These are phyloP conservation scores for Brachirus orientalis DNA, from an alignment of 2,113 vertebrate species.

Conservation along the genomic window DNA sequence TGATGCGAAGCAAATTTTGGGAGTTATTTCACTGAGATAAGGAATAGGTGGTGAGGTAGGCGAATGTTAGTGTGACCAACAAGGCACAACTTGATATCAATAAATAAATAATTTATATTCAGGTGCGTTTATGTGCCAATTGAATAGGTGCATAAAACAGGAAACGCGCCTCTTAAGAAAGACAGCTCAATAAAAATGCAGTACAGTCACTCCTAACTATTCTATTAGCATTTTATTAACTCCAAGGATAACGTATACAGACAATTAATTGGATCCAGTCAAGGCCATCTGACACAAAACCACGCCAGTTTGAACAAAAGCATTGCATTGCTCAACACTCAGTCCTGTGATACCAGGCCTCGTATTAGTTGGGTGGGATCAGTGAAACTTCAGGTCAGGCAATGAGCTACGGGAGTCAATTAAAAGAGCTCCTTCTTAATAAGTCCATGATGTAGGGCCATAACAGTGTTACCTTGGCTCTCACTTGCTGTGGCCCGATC, in stretches of 20 bases:
- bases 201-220: slow-evolving; percentile 32
- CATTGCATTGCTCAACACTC: slow-evolving; percentile 13
- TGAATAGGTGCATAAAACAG: too few species aligned
- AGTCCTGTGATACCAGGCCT: slow-evolving; percentile 44
- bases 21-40: too few species aligned
- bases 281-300: slow-evolving; percentile 35
- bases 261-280: slow-evolving; percentile 39
- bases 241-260: neutral
- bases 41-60: too few species aligned
- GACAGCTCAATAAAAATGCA: slow-evolving; percentile 22
- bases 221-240: slow-evolving; percentile 28
- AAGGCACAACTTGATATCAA: too few species aligned
- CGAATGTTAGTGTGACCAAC: too few species aligned
- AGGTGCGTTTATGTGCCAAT: too few species aligned
- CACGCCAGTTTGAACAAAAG: slow-evolving; percentile 26
- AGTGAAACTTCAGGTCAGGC: slow-evolving; percentile 63
- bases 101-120: too few species aligned
- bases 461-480: slow-evolving; percentile 73
- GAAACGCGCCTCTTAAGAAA: too few species aligned
- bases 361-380: slow-evolving; percentile 73
- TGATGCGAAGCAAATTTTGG: too few species aligned
- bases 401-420: slow-evolving; percentile 79
- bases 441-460: slow-evolving; percentile 75
- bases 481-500: slow-evolving; percentile 73
- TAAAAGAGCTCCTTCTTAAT: slow-evolving; percentile 78